Percentiles rank a stretch among this genome's conserved stretches.
These are phyloP conservation scores for Vulpes ferrilata DNA, from an alignment of 2,113 vertebrate species.

Conservation along the genomic window DNA sequence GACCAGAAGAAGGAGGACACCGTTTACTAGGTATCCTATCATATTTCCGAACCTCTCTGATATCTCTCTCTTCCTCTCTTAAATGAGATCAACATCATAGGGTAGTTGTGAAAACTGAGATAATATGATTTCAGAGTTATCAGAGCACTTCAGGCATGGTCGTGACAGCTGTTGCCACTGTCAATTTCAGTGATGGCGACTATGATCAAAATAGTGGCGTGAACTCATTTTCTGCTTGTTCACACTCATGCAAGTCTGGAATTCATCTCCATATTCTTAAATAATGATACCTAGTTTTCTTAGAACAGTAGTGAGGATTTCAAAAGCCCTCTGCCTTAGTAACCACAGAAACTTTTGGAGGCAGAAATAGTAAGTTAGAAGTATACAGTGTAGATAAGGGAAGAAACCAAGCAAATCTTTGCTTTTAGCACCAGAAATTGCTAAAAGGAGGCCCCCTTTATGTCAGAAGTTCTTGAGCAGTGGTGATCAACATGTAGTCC, in stretches of 20 bases:
- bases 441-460: neutral
- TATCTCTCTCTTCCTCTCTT: neutral
- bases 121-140: neutral
- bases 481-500: neutral
- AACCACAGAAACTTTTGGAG: neutral
- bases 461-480: neutral
- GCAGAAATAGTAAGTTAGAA: neutral
- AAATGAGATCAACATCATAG: neutral
- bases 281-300: neutral
- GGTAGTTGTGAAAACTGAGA: neutral
- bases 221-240: neutral
- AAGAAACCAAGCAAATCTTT: neutral
- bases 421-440: neutral
- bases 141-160: neutral
- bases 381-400: neutral
- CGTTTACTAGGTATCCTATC: neutral
- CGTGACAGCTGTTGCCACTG: neutral
- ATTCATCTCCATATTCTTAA: neutral
- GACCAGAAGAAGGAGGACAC: neutral
- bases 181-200: neutral
- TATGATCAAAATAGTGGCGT: no score
- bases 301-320: neutral
- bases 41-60: conserved; percentile 13
- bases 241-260: neutral
- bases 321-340: neutral